These are phyloP conservation scores for Pangasianodon hypophthalmus DNA, from an alignment of 2,113 vertebrate genomes.

Conservation along the genomic window DNA sequence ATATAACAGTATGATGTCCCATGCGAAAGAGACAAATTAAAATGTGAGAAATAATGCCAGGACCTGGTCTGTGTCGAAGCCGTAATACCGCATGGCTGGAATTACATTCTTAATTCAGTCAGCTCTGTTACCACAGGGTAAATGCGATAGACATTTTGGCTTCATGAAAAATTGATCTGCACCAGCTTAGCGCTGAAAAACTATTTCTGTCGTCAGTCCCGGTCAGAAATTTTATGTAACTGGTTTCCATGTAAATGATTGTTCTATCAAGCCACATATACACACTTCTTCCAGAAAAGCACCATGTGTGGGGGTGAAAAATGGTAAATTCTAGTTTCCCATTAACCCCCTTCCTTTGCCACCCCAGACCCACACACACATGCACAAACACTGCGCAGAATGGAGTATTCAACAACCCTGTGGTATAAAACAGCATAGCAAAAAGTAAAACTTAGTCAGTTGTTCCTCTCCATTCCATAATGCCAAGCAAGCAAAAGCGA, in stretches of 20 bases:
- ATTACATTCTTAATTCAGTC: background rate
- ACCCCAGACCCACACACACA: background rate
- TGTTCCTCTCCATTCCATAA: background rate
- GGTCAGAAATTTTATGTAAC: background rate
- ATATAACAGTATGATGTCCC: background rate
- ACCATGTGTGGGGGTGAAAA: background rate
- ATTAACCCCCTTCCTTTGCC: background rate
- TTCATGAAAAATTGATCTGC: conserved; percentile 22
- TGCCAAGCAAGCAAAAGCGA: background rate
- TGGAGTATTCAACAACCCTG: background rate
- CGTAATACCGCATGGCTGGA: background rate
- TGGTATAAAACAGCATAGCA: too few species aligned
- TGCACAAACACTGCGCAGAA: background rate
- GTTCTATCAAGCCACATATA: background rate
- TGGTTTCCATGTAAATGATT: conserved; percentile 7
- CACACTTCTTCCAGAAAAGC: background rate
- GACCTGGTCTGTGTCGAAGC: background rate
- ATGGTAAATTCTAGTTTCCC: background rate
- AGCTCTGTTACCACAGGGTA: conserved; percentile 19
- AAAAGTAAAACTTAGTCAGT: background rate
- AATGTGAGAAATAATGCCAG: background rate
- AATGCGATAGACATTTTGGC: background rate
- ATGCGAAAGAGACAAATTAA: background rate
- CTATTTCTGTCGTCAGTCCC: background rate
- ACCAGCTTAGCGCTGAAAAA: background rate